Percentiles rank a stretch among this genome's conserved stretches.
Conservation (phyloP, 2,113 vertebrate species). For the Pollimyrus isidori region DNA sequence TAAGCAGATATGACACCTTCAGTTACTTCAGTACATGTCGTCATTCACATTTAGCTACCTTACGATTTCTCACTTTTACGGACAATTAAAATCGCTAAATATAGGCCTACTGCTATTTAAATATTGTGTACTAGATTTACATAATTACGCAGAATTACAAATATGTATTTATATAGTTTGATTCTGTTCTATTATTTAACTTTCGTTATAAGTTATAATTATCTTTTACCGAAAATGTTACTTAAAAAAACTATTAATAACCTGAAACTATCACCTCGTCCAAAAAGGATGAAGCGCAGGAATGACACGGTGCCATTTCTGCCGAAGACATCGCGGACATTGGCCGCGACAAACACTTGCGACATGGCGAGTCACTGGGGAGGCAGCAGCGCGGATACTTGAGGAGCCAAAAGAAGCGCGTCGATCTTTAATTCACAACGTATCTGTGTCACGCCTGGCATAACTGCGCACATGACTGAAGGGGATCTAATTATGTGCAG, state of each 20-base stretch:
- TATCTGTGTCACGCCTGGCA: conserved; percentile 1
- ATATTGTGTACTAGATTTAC: not conserved
- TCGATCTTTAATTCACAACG: not conserved
- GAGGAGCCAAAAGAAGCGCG: not conserved
- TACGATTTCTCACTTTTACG: not conserved
- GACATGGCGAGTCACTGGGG: not conserved
- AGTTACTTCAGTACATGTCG: not conserved
- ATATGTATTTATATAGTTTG: not conserved
- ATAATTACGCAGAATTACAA: not conserved
- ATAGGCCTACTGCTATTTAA: not conserved
- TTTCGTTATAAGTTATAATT: not conserved
- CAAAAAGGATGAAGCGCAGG: not conserved
- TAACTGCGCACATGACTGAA: not conserved
- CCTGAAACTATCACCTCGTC: not conserved
- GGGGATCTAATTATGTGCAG: conserved; percentile 1
- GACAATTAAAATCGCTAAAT: not conserved
- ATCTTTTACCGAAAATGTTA: not conserved
- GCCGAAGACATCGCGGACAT: not conserved
- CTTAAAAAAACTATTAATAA: not conserved
- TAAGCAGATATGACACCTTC: not conserved
- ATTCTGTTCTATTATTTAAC: not conserved
- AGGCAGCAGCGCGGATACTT: not conserved
- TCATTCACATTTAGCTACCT: not conserved
- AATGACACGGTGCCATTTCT: not conserved
- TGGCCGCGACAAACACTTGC: not conserved